Evolutionary conservation across 2,113 vertebrate genomes (phyloP), one percentile per base, ranked within the genome.

Genomic region (Tyrannus savana): DNA sequence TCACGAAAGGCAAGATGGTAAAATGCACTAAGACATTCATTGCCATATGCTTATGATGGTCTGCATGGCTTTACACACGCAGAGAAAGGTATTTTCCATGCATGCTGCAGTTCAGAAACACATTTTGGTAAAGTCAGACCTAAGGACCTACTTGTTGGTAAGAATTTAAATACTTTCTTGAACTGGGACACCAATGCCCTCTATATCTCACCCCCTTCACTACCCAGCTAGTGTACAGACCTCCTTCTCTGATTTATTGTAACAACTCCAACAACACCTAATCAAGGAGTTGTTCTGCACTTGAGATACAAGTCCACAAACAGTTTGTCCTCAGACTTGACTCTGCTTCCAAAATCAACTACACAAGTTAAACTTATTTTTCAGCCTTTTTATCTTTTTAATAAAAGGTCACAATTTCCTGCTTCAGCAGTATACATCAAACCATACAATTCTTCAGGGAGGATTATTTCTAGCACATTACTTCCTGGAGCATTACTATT

Each of bases 381-480:
- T 84, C 78, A 92, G 73, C 33, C 27, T 90, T 95, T 92, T 92
- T 71, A 80, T 90, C 55, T 89, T 37, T 64, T 96, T 92, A 87
- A 85, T 83, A 87, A 93, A 74, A 56, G 89, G 93, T 95, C 93
- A 95, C 77, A 30, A 41, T 95, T 95, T 96, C 92, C 50, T 94
- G 83, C 92, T 96, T 98, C 72, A 84, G 94, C 89, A 89, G 75
- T 8, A 62, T 96, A 93, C 95, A 95, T 91, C 89, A 95, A 89
- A 84, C 42, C 6, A 39, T 39, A 55, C 24, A 92, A 37, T 56
- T 94, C 95, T 94, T 96, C 88, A 93, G 97, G 97, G 91, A 95
- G 79, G 91, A 98, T 96, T 96, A 97, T 98, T 97, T 96, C 95
- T 87, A 90, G 81, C 90, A 96, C 95, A 90, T 98, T 96, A 96